These are phyloP conservation scores for Andrena bicolor DNA, from an alignment of 2,888 invertebrate genomes.

Conservation along the genomic window DNA sequence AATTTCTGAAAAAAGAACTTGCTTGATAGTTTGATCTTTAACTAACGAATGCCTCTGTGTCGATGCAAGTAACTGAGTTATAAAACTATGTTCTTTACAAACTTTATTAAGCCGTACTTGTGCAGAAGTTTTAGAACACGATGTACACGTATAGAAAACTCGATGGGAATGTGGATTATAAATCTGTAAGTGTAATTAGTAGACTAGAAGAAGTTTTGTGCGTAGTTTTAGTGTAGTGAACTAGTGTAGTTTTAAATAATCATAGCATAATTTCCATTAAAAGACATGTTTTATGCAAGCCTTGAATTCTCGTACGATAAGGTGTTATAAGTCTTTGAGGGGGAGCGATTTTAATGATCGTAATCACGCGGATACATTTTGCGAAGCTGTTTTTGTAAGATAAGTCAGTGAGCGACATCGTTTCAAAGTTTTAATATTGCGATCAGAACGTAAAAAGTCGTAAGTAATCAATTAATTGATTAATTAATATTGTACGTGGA, in stretches of 20 bases:
- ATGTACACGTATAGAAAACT: slow-evolving; percentile 14
- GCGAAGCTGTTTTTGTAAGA: slow-evolving; percentile 80
- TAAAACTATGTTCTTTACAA: slow-evolving; percentile 3
- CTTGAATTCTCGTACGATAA: slow-evolving; percentile 41
- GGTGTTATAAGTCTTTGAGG: slow-evolving; percentile 46
- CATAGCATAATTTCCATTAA: slow-evolving; percentile 35
- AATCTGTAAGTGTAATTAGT: slow-evolving; percentile 56
- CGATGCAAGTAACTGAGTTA: slow-evolving; percentile 4
- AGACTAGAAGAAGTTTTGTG: slow-evolving; percentile 25
- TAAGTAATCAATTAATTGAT: slow-evolving; percentile 71
- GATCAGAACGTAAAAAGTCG: slow-evolving; percentile 76
- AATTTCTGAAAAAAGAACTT: background rate
- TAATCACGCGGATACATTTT: slow-evolving; percentile 59
- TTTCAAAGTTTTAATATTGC: slow-evolving; percentile 78
- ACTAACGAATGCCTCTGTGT: background rate
- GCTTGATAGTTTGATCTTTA: background rate
- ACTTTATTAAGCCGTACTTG: slow-evolving; percentile 18
- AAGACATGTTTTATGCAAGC: slow-evolving; percentile 49
- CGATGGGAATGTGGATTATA: slow-evolving; percentile 19
- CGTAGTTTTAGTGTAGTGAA: background rate
- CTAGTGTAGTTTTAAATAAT: slow-evolving; percentile 35
- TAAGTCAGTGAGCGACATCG: slow-evolving; percentile 80
- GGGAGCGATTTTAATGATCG: slow-evolving; percentile 42
- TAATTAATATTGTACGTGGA: slow-evolving; percentile 78
- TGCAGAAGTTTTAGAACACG: slow-evolving; percentile 12